Evolutionary conservation across 1,140 invertebrate species (phyloP).

Genomic region (Tetragnatha versicolor): DNA sequence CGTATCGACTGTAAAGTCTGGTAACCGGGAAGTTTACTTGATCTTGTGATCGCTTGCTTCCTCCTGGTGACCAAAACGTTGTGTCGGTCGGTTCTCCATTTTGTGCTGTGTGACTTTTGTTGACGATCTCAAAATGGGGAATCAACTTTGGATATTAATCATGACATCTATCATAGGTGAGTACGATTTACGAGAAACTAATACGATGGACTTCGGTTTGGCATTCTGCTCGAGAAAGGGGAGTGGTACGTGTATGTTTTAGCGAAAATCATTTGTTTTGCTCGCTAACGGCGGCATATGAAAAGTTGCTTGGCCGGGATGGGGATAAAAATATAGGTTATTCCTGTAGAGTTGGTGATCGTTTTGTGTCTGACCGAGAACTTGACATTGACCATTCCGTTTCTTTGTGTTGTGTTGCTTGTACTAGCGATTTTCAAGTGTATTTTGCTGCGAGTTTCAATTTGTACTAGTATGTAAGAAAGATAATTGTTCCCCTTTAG

Average conservation of each 20-base stretch:
- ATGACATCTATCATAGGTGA: conserved; percentile 25
- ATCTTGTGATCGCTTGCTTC: conserved; percentile 28
- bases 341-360: neutral
- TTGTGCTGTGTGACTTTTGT: conserved; percentile 43
- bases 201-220: too few species aligned
- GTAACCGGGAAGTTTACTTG: conserved; percentile 39
- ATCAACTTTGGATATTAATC: conserved; percentile 26
- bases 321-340: conserved; percentile 36
- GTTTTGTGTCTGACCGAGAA: conserved; percentile 36
- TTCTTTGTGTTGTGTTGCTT: neutral
- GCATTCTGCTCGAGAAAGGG: neutral
- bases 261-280: neutral
- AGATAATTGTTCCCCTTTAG: too few species aligned
- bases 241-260: neutral
- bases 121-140: conserved; percentile 50
- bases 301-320: conserved; percentile 27
- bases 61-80: conserved; percentile 42
- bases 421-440: too few species aligned
- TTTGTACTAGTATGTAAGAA: too few species aligned
- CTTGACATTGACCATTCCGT: conserved; percentile 38
- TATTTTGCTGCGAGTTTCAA: too few species aligned
- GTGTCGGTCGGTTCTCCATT: conserved; percentile 47
- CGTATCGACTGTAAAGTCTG: conserved; percentile 11
- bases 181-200: too few species aligned
- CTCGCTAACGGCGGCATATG: conserved; percentile 25